A percentile compares a stretch with the other conserved stretches of the same genome.
Evolutionary conservation across 2,113 vertebrate species (phyloP).

Genomic region (Numenius arquata): DNA sequence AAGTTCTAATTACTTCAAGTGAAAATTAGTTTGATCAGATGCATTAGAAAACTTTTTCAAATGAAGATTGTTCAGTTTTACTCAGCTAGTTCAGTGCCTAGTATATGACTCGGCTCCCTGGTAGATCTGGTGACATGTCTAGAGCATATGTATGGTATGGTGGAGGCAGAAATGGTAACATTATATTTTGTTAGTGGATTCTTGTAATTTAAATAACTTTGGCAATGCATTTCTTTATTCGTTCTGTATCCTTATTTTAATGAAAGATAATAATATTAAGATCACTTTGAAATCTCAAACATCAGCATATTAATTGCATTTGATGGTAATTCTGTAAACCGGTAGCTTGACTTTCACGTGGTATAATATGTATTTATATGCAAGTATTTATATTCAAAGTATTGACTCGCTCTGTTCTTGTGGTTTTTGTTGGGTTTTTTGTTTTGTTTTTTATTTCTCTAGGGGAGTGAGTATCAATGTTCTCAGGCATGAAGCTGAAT

Average conservation of each 20-base stretch:
- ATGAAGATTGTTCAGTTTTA: neutral
- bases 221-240: neutral
- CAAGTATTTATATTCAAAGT: neutral
- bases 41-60: neutral
- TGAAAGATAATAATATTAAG: neutral
- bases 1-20: neutral
- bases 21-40: neutral
- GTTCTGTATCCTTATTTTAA: neutral
- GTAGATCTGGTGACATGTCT: neutral
- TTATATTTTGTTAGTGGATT: neutral
- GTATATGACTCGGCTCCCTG: neutral
- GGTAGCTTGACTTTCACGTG: neutral
- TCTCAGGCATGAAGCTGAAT: conserved; percentile 96
- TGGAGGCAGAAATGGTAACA: neutral
- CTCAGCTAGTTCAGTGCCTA: neutral
- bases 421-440: neutral
- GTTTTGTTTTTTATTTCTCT: neutral
- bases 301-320: neutral
- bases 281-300: neutral
- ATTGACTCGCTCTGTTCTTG: neutral
- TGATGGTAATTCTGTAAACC: neutral
- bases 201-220: neutral
- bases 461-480: conserved; percentile 96
- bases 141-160: rapidly evolving
- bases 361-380: neutral